Evolutionary conservation across 2,113 vertebrate species (phyloP).

Genomic region (Cephalopholis sonnerati): DNA sequence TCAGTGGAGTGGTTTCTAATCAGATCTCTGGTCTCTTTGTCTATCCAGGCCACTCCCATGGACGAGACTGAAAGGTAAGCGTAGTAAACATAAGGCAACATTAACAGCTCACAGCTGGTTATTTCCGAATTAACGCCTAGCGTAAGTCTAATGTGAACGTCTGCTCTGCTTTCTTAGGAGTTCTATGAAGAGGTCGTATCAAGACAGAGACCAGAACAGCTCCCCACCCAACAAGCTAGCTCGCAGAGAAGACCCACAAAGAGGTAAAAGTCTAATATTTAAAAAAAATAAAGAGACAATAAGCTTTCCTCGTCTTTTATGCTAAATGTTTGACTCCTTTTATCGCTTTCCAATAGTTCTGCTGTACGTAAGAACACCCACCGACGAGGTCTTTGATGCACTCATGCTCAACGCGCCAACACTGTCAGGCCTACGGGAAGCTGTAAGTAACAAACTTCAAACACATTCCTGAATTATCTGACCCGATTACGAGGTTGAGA

Average conservation of each 20-base stretch:
- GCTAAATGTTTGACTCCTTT: not conserved
- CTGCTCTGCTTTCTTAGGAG: slow-evolving; percentile 74
- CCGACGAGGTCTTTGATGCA: slow-evolving; percentile 96
- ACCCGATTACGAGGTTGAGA: not conserved
- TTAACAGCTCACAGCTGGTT: not conserved
- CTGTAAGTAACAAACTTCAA: slow-evolving; percentile 86
- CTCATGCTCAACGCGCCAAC: slow-evolving; percentile 96
- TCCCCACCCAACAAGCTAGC: slow-evolving; percentile 85
- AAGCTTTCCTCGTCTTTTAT: not conserved
- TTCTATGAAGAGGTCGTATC: slow-evolving; percentile 88
- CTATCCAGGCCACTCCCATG: slow-evolving; percentile 81
- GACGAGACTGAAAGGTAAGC: slow-evolving; percentile 89
- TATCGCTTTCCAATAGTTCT: slow-evolving; percentile 85
- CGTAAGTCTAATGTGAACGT: slow-evolving; percentile 23
- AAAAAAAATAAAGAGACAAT: not conserved
- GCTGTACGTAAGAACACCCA: slow-evolving; percentile 91
- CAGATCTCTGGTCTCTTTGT: slow-evolving; percentile 60
- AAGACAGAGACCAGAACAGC: slow-evolving; percentile 85
- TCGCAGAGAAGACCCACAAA: slow-evolving; percentile 89
- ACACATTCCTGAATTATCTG: not conserved
- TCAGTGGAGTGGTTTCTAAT: slow-evolving; percentile 57
- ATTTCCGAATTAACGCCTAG: not conserved
- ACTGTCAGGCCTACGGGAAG: slow-evolving; percentile 91
- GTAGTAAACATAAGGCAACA: not conserved
- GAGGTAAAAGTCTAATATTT: slow-evolving; percentile 83